Evolutionary conservation across 2,888 invertebrate genomes (phyloP).

Genomic region (Aspidiotus destructor): DNA sequence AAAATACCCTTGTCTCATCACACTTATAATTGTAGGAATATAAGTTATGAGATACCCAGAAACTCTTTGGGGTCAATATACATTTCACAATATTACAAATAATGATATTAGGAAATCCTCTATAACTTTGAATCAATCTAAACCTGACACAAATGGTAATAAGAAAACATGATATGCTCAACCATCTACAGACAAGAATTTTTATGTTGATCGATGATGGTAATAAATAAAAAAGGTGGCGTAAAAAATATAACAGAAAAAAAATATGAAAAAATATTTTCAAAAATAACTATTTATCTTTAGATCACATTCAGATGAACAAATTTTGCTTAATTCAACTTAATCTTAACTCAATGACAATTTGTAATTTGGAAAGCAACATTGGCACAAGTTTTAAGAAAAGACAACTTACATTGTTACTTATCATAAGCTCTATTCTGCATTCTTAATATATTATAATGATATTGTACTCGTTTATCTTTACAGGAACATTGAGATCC

Average conservation of each 20-base stretch:
- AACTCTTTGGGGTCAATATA: slow-evolving; percentile 14
- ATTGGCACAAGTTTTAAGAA: slow-evolving; percentile 1
- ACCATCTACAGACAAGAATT: slow-evolving; percentile 14
- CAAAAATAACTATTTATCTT: slow-evolving; percentile 12
- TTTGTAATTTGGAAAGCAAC: not conserved
- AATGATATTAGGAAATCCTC: slow-evolving; percentile 11
- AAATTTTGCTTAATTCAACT: slow-evolving; percentile 6
- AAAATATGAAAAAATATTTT: slow-evolving; percentile 8
- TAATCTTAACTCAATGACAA: slow-evolving; percentile 1
- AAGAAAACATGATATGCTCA: slow-evolving; percentile 10
- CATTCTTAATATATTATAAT: slow-evolving; percentile 4
- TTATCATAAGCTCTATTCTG: not conserved
- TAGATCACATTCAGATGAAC: slow-evolving; percentile 6
- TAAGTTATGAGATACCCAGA: slow-evolving; percentile 13
- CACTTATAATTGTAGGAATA: slow-evolving; percentile 10
- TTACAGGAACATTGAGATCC: not conserved
- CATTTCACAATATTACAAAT: slow-evolving; percentile 12
- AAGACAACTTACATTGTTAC: not conserved
- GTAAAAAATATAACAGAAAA: slow-evolving; percentile 10
- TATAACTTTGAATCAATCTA: slow-evolving; percentile 8
- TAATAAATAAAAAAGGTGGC: slow-evolving; percentile 7
- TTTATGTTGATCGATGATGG: not conserved
- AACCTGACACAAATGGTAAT: slow-evolving; percentile 9
- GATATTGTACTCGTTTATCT: not conserved
- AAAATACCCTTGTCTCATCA: no score